Evolutionary conservation across 2,888 invertebrate species (phyloP).

Genomic region (Drosophila paramelanica): DNA sequence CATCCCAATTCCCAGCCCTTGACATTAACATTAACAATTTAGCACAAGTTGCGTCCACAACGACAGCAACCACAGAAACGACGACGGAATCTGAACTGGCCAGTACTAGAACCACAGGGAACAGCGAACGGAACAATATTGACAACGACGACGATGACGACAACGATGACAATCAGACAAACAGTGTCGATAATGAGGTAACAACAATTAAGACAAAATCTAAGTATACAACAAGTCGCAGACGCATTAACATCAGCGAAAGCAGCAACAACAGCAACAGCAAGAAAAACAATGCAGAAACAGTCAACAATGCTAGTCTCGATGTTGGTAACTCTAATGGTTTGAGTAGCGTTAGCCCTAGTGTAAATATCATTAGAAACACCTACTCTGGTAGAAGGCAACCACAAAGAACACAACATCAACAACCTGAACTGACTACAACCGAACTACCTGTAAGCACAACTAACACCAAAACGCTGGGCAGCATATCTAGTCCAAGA

Average conservation of each 20-base stretch:
- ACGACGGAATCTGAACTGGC: constrained; percentile 55
- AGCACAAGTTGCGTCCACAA: constrained; percentile 18
- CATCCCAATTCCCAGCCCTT: constrained; percentile 21
- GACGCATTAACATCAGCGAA: constrained; percentile 54
- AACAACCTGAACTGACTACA: constrained; percentile 55
- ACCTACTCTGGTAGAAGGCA: constrained; percentile 75
- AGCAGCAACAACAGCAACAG: constrained; percentile 36
- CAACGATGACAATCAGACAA: constrained; percentile 42
- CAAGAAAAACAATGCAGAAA: constrained; percentile 55
- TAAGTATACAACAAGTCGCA: constrained; percentile 66
- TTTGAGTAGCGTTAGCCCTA: constrained; percentile 65
- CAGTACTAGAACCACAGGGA: constrained; percentile 44
- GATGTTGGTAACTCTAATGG: constrained; percentile 63
- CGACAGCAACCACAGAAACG: constrained; percentile 28
- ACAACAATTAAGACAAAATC: constrained; percentile 68
- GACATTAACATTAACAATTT: constrained; percentile 32
- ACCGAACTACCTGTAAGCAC: constrained; percentile 64
- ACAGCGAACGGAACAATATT: constrained; percentile 34
- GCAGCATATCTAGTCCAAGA: constrained; percentile 85
- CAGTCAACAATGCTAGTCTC: constrained; percentile 77
- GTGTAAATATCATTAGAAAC: constrained; percentile 73
- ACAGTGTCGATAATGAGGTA: constrained; percentile 71
- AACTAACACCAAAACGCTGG: constrained; percentile 73
- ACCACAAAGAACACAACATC: constrained; percentile 56
- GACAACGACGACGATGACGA: constrained; percentile 46